Evolutionary conservation across 1,140 invertebrate genomes (phyloP), one percentile per base, ranked within the genome.

Genomic region (Tribolium castaneum): DNA sequence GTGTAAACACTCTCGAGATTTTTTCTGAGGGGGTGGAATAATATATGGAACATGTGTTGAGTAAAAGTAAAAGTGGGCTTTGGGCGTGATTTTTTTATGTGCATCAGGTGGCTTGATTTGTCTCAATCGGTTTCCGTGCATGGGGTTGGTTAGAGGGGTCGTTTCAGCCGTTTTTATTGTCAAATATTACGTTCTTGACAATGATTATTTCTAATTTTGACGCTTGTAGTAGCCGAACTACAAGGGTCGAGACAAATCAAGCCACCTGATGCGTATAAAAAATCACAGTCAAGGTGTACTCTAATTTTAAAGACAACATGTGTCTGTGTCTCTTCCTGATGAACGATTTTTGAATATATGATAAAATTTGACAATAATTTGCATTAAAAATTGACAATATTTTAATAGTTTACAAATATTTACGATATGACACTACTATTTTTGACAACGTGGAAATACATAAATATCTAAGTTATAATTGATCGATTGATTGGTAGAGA

Each of bases 1-100:
- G 70, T 77, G 75, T 77, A 77, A 77, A 77, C 75, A 77, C 62
- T 70, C 50, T 19, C 12, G 75, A 77, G 75, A 77, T 77, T 45
- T 45, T 45, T 45, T 45, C 6, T 45, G 39, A 45, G 39, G 39
- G 56, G 56, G 56, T 62, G 56, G 56, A 62, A 30, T 62, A 62
- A 22, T 62, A 10, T 19, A 56, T 9, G 56, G 56, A 62, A 62
- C 56, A 62, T 62, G 19, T 62, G 56, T 62, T 62, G 22, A 22
- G 6, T 30, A 19, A 62, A 22, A 62, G 56, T 62, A 62, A 62
- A 62, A 62, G 56, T 62, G 56, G 22, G 56, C 56, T 62, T 30
- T 30, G 50, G 50, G 50, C 16, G 34, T 19, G 39, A 39, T 70
- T 70, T 49, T 70, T 70, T 70, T 70, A 13, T 12, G 34, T 12